Conservation (phyloP, 2,888 invertebrate genomes). For the Oxytorus armatus region DNA sequence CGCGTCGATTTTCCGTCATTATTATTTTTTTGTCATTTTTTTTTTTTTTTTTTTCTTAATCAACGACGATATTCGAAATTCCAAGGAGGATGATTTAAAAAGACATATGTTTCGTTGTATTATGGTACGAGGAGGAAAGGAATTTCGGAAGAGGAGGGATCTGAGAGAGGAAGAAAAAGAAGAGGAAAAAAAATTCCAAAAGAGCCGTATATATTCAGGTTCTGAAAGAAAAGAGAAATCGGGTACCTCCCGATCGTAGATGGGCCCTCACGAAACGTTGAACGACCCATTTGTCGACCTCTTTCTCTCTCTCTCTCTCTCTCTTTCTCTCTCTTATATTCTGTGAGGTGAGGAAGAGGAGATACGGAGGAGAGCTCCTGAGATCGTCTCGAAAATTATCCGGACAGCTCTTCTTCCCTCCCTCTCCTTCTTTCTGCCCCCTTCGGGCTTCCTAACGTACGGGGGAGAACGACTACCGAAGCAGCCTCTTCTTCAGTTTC, state of each 20-base stretch:
- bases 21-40: no score
- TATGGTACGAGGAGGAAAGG: constrained; percentile 14
- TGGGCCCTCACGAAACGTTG: constrained; percentile 57
- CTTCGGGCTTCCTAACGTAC: constrained; percentile 38
- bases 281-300: constrained; percentile 52
- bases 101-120: not conserved
- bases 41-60: no score
- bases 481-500: constrained; percentile 42
- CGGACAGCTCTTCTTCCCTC: constrained; percentile 54
- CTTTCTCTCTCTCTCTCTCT: constrained; percentile 37
- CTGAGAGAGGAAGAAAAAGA: no score
- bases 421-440: no score
- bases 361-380: constrained; percentile 11
- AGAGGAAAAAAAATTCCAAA: not conserved
- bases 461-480: constrained; percentile 50
- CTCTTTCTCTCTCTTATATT: constrained; percentile 18
- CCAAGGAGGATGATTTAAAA: no score
- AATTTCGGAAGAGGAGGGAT: constrained; percentile 30
- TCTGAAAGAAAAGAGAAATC: constrained; percentile 54
- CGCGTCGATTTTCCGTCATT: no score
- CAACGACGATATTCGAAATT: no score
- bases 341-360: constrained; percentile 11
- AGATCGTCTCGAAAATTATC: constrained; percentile 59
- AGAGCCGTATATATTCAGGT: not conserved
- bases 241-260: constrained; percentile 66